phyloP scores from a whole-genome alignment of 92 coral and sea anemone genomes.

The Pocillopora meandrina region DNA sequence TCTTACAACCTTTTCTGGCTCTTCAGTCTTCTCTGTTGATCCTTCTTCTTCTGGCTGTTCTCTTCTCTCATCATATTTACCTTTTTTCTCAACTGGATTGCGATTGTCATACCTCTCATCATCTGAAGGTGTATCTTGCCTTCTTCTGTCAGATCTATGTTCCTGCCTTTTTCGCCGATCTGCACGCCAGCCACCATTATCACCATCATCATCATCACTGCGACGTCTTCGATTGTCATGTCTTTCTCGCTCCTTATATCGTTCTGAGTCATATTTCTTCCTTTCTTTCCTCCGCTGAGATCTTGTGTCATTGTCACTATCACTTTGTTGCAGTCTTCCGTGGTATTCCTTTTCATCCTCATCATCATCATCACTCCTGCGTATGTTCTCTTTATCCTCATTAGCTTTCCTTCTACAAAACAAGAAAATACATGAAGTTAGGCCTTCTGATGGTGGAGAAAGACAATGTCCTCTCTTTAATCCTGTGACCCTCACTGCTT shows the following conservation, averaged over 20 bases:
- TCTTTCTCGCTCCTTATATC: constrained; percentile 41
- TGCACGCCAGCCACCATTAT: constrained; percentile 31
- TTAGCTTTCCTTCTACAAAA: background rate
- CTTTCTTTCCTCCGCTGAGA: constrained; percentile 43
- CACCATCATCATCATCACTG: constrained; percentile 42
- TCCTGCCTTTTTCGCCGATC: constrained; percentile 35
- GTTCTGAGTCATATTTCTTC: constrained; percentile 33
- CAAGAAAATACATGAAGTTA: too few species aligned
- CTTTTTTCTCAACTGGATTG: constrained; percentile 4
- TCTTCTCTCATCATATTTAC: background rate
- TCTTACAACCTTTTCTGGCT: constrained; percentile 32
- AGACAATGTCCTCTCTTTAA: too few species aligned
- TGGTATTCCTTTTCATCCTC: constrained; percentile 19
- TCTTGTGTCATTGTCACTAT: constrained; percentile 42
- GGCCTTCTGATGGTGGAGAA: too few species aligned
- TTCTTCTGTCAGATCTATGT: constrained; percentile 38
- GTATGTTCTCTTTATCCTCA: constrained; percentile 58
- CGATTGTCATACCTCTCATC: constrained; percentile 23
- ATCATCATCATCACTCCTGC: constrained; percentile 26
- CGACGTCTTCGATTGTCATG: constrained; percentile 42
- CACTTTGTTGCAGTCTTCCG: constrained; percentile 37
- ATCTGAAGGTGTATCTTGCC: constrained; percentile 37
- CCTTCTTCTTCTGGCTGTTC: constrained; percentile 26
- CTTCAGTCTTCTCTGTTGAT: constrained; percentile 24
- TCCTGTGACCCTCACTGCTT: too few species aligned